These are phyloP conservation scores for Ibidorhyncha struthersii DNA, from an alignment of 2,113 vertebrate species.

Conservation along the genomic window DNA sequence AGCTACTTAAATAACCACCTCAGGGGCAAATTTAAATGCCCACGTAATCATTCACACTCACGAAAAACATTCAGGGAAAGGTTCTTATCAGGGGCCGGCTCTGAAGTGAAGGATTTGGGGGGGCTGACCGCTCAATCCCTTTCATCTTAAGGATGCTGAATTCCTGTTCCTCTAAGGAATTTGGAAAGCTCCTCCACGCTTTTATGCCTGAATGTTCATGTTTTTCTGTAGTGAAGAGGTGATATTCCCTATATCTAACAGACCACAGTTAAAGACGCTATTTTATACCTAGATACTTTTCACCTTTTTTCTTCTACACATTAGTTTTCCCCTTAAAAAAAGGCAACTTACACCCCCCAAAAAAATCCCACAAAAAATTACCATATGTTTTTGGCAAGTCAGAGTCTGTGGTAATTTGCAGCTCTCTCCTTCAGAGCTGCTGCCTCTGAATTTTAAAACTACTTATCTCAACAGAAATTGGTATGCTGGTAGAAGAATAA, in stretches of 20 bases:
- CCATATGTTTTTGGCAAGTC: neutral
- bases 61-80: neutral
- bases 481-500: slow-evolving; percentile 4
- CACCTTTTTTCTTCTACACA: neutral
- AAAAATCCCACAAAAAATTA: neutral
- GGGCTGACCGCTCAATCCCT: fast-evolving
- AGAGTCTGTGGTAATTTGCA: neutral
- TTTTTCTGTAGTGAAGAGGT: neutral
- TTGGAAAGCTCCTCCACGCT: neutral
- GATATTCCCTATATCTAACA: neutral
- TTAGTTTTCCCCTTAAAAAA: neutral
- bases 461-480: slow-evolving; percentile 1
- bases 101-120: neutral
- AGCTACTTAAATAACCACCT: neutral
- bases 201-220: neutral
- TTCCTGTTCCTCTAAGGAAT: neutral
- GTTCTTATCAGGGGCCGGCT: neutral
- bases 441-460: slow-evolving; percentile 8
- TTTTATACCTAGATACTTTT: neutral
- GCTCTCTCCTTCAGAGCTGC: neutral
- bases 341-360: neutral
- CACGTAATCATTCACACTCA: fast-evolving
- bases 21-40: neutral
- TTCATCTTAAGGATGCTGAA: neutral
- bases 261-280: neutral